Evolutionary conservation across 2,113 vertebrate genomes (phyloP), one percentile per base, ranked within the genome.

Genomic region (Nycticorax nycticorax): DNA sequence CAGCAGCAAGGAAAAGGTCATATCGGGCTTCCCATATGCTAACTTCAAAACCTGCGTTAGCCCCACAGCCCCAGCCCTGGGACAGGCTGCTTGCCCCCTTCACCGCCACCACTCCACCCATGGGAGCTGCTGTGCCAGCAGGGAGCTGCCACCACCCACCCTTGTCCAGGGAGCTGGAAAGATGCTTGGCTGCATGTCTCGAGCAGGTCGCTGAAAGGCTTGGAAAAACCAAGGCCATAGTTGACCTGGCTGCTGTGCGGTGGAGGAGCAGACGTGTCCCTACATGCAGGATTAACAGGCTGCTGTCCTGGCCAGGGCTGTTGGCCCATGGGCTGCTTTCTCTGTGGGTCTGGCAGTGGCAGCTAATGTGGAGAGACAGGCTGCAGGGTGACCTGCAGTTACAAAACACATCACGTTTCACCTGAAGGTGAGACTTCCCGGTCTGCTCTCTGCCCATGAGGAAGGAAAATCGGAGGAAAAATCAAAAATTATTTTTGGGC

Each of bases 111-210:
- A 3, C 52, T 32, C 60, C 3, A 1, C 37, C 6, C 39, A 13
- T 0, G 0, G 53, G 66, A 41, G 32, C 45, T 26, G 30, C 47
- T 0, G 0, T 12, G 9, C 12, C 3, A 6, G 12, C 9, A 15
- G 68, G 60, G 53, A 50, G 10, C 41, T 67, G 63, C 48, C 20
- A 5, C 63, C 69, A 19, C n/a, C 0, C 0, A 39, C 14, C 41
- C 18, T 57, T 48, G 26, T 2, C 69, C 74, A 62, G 32, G 62
- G 13, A 50, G 47, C 56, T 27, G 37, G 18, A 21, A 48, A 19
- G 73, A 41, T 57, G 47, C 56, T 87, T 8, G 1, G 32, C 50
- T 71, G 15, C 9, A 3, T 13, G 39, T 37, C 69, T 59, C 17
- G 9, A 89, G 56, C 35, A 33, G n/a, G 18, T 12, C 4, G 1